phyloP scores from a whole-genome alignment of 2,113 vertebrate species.

The Urocynchramus pylzowi region DNA sequence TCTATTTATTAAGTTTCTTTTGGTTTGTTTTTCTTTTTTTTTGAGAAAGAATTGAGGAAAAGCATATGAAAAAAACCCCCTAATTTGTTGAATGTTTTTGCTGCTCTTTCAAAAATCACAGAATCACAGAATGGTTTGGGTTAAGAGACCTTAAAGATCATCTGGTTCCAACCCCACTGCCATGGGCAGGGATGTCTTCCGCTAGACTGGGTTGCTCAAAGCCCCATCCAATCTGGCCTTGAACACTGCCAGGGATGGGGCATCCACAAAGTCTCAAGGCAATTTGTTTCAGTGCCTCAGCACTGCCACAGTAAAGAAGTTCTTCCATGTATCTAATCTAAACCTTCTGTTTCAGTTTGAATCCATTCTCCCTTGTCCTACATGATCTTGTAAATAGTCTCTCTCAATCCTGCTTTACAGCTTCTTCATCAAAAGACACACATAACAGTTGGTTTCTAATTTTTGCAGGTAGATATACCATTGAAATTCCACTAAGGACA shows the following conservation, averaged over 20 bases:
- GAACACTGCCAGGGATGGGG: background rate
- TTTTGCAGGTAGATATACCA: background rate
- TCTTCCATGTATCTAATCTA: background rate
- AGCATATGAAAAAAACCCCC: background rate
- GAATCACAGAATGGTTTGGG: background rate
- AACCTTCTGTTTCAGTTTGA: background rate
- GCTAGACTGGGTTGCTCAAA: background rate
- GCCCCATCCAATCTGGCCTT: background rate
- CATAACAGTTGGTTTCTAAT: background rate
- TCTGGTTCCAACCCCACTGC: rapidly evolving
- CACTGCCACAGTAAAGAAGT: background rate
- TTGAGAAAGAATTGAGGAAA: background rate
- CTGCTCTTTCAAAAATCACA: background rate
- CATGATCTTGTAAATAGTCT: background rate
- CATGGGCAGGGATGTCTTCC: background rate
- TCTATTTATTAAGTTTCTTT: background rate
- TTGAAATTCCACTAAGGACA: background rate
- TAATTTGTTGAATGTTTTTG: background rate
- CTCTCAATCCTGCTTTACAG: background rate
- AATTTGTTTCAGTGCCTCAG: background rate
- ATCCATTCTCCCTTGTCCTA: background rate
- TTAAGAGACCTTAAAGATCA: background rate
- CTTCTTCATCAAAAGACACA: background rate
- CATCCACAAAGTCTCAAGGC: background rate
- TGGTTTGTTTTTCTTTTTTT: background rate